Evolutionary conservation across 1,140 invertebrate species (phyloP).

Genomic region (Nasonia longicornis): DNA sequence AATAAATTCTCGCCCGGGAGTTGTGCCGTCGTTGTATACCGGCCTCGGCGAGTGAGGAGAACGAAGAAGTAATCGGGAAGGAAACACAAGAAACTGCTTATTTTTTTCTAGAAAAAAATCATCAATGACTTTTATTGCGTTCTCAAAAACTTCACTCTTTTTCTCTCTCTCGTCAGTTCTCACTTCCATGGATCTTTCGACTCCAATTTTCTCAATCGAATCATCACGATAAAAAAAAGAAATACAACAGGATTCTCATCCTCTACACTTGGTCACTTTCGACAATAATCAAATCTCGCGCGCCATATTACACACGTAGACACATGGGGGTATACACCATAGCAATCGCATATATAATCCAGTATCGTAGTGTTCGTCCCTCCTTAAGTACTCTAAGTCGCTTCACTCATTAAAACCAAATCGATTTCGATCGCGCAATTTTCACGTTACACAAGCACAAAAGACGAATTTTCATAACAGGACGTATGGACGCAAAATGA

Average conservation of each 20-base stretch:
- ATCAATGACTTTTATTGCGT: constrained; percentile 21
- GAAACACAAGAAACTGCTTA: constrained; percentile 14
- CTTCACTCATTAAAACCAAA: too few relatives aligned
- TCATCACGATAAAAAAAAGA: not conserved
- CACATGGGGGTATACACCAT: not conserved
- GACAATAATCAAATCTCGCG: not conserved
- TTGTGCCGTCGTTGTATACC: not conserved
- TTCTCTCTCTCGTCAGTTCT: not conserved
- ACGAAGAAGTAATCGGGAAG: constrained; percentile 3
- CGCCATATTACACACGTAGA: not conserved
- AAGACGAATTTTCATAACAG: not conserved
- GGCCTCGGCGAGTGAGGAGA: not conserved
- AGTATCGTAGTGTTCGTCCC: not conserved
- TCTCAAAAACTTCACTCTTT: not conserved
- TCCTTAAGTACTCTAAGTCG: not conserved
- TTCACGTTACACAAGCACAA: not conserved
- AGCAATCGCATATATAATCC: not conserved
- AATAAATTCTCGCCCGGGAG: constrained; percentile 10
- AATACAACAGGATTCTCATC: not conserved
- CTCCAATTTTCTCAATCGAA: not conserved
- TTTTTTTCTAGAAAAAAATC: constrained; percentile 7
- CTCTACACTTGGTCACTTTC: not conserved
- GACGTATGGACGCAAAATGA: not conserved
- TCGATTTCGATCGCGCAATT: too few relatives aligned
- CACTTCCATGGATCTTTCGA: not conserved